Conservation (phyloP, 2,113 vertebrate species). For the Peucedramus taeniatus region DNA sequence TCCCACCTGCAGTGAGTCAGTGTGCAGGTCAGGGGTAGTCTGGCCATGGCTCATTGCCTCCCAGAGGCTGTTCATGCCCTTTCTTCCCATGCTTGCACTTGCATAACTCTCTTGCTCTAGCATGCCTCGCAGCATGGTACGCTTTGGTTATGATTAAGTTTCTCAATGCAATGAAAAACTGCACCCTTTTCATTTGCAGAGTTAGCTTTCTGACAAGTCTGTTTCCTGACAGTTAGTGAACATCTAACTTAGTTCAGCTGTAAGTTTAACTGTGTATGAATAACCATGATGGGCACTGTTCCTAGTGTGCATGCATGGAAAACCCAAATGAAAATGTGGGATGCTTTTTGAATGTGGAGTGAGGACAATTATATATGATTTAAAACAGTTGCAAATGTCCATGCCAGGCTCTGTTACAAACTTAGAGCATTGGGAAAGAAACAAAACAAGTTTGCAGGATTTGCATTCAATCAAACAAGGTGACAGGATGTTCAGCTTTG, state of each 20-base stretch:
- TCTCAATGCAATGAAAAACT: not conserved
- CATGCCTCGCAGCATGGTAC: not conserved
- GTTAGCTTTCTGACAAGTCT: not conserved
- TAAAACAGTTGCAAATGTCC: not conserved
- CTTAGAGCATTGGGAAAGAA: not conserved
- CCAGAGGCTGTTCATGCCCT: not conserved
- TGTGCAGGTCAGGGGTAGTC: not conserved
- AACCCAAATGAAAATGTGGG: not conserved
- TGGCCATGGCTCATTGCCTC: not conserved
- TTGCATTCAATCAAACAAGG: not conserved
- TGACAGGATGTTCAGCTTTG: not conserved
- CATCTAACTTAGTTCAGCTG: not conserved
- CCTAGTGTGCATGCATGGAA: not conserved
- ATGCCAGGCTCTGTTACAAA: not conserved
- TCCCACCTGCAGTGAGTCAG: rapidly evolving
- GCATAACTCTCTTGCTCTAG: not conserved
- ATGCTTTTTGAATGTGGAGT: not conserved
- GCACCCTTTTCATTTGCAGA: not conserved
- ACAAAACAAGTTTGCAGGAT: not conserved
- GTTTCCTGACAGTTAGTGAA: not conserved
- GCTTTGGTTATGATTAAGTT: not conserved
- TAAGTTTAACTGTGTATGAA: not conserved
- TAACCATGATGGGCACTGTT: not conserved
- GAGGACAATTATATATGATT: not conserved
- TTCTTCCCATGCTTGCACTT: not conserved